A percentile compares a stretch with the other conserved stretches of the same genome.
Conservation (phyloP, 2,113 vertebrate genomes). For the Collichthys lucidus region DNA sequence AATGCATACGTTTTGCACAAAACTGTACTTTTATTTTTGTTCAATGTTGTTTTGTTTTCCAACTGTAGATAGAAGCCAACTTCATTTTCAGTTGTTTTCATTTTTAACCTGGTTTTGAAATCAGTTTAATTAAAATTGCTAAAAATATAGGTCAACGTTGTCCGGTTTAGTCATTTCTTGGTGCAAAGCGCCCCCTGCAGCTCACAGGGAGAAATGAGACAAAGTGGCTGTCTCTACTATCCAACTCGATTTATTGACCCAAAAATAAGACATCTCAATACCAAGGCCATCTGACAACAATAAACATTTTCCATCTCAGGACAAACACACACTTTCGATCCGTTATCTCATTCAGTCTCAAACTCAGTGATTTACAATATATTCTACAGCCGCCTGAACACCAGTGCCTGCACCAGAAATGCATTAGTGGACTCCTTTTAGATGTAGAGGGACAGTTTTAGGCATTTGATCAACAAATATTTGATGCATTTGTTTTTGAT, state of each 20-base stretch:
- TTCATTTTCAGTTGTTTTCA: conserved; percentile 61
- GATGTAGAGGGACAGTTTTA: conserved; percentile 15
- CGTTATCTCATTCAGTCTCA: conserved; percentile 17
- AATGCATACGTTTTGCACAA: conserved; percentile 83
- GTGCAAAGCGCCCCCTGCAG: conserved; percentile 67
- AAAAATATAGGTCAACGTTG: not conserved
- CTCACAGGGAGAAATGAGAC: not conserved
- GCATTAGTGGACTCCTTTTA: conserved; percentile 19
- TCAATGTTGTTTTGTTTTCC: conserved; percentile 68
- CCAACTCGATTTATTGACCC: conserved; percentile 64
- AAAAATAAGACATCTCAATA: conserved; percentile 45
- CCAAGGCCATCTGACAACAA: conserved; percentile 17
- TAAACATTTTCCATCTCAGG: not conserved
- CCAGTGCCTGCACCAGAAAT: conserved; percentile 76
- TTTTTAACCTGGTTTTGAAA: conserved; percentile 80
- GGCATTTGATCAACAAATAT: conserved; percentile 10
- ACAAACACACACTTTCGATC: conserved; percentile 22
- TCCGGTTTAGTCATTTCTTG: conserved; percentile 16
- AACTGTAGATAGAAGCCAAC: conserved; percentile 70
- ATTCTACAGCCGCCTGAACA: conserved; percentile 49
- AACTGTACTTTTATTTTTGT: conserved; percentile 59
- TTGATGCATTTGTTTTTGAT: not conserved
- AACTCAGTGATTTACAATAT: conserved; percentile 17
- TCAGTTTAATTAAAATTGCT: conserved; percentile 72
- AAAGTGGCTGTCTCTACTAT: not conserved